Conservation (phyloP, 2,797 vertebrate genomes). For the Phataginus tetradactyla region DNA sequence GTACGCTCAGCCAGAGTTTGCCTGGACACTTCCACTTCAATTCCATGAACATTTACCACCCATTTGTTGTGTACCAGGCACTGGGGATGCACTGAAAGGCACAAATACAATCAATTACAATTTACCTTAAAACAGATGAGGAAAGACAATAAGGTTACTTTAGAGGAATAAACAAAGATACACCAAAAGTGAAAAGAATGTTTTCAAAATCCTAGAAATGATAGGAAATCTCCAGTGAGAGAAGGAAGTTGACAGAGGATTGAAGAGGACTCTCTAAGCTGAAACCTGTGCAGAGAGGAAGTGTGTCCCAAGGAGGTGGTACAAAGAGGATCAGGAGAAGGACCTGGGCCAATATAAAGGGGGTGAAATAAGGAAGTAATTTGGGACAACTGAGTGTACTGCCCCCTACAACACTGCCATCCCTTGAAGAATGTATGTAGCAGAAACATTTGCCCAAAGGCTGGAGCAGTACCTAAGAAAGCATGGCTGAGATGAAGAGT, state of each 20-base stretch:
- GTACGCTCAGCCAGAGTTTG: neutral
- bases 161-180: neutral
- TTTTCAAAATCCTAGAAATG: neutral
- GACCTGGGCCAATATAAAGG: neutral
- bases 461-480: neutral
- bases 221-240: neutral
- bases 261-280: neutral
- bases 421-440: neutral
- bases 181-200: neutral
- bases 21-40: neutral
- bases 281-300: neutral
- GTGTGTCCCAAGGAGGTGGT: neutral
- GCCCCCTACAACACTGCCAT: too few relatives aligned
- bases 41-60: neutral
- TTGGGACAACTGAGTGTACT: neutral
- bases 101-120: neutral
- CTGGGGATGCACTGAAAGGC: neutral
- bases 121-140: neutral
- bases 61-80: neutral
- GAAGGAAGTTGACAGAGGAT: neutral
- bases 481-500: neutral
- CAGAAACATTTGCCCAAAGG: neutral
- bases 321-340: neutral
- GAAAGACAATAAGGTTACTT: neutral
- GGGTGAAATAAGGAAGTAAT: neutral